Base-by-base conservation (phyloP, 1,140 invertebrate species). In the Nomia melanderi region DNA sequence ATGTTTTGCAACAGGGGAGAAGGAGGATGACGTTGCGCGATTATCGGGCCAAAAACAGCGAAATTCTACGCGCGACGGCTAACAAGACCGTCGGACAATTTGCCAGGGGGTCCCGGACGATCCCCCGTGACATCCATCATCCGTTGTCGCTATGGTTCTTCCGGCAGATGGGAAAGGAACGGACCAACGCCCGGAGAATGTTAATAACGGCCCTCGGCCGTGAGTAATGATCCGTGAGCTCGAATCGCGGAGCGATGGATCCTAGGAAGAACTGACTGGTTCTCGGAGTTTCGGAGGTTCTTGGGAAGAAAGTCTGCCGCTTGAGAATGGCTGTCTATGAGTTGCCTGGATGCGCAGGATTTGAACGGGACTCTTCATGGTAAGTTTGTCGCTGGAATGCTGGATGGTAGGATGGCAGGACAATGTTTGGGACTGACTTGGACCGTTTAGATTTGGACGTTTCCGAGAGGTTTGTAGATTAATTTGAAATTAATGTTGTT, bases 41-140 rank as follows among this genome's bases (percentile, higher is more conserved):
- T 67, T 60, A 77, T 41, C 44, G n/a, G n/a, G 20, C 39, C 12
- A 50, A 67, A 75, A 75, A 54, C 73, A 54, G 27, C 29, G 39
- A 44, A 67, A 75, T 67, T 57, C 62, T n/a, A 27, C 50, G n/a
- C 47, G 47, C 54, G 31, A 20, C 14, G 54, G 56, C 25, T 60
- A 70, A 76, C 60, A 57, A 74, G 36, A 41, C 3, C 12, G n/a
- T 23, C n/a, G 62, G 20, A 20, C 33, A 41, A 64, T 54, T 54
- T 56, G 71, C 36, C 20, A 56, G 36, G 12, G 33, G 11, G 23
- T 0, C 31, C 27, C 1, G 9, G 27, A 7, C 47, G n/a, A n/a
- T 47, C 39, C 11, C 1, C 25, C 62, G 36, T 5, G 62, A 31
- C 23, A 47, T 65, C 53, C n/a, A 17, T 57, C 54, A 60, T 47